Conservation (phyloP, 2,888 invertebrate species). For the Calameuta filiformis region DNA sequence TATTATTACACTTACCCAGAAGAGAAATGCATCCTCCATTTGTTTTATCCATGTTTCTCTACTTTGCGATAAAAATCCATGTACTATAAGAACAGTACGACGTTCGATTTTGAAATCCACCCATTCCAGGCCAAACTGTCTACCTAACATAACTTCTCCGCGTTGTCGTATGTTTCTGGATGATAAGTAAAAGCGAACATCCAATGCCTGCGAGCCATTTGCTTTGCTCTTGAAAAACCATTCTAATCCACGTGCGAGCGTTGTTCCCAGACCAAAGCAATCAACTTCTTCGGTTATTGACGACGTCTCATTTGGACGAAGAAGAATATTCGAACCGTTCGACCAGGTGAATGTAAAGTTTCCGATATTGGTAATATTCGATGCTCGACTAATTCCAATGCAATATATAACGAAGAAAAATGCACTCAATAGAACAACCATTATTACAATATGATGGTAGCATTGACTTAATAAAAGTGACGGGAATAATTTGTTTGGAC, state of each 20-base stretch:
- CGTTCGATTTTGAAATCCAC: constrained; percentile 70
- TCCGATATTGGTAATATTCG: background rate
- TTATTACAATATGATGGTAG: background rate
- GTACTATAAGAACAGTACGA: constrained; percentile 72
- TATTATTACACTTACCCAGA: constrained; percentile 65
- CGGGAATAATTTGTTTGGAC: background rate
- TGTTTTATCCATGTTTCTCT: constrained; percentile 71
- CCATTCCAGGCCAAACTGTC: constrained; percentile 71
- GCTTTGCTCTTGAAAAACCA: constrained; percentile 67
- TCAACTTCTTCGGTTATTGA: constrained; percentile 60
- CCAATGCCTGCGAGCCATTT: constrained; percentile 63
- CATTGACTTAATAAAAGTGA: background rate
- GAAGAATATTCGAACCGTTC: constrained; percentile 1
- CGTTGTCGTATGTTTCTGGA: constrained; percentile 65
- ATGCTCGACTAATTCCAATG: background rate
- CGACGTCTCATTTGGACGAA: background rate
- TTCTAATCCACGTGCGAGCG: constrained; percentile 60
- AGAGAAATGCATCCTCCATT: constrained; percentile 71
- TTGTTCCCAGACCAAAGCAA: constrained; percentile 69
- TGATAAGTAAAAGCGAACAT: constrained; percentile 69
- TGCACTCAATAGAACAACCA: background rate
- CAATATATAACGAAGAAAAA: background rate
- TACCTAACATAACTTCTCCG: constrained; percentile 63
- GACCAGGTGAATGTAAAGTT: constrained; percentile 5
- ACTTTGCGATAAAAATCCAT: constrained; percentile 74